Conservation (phyloP, 2,113 vertebrate species). For the Pholis gunnellus region DNA sequence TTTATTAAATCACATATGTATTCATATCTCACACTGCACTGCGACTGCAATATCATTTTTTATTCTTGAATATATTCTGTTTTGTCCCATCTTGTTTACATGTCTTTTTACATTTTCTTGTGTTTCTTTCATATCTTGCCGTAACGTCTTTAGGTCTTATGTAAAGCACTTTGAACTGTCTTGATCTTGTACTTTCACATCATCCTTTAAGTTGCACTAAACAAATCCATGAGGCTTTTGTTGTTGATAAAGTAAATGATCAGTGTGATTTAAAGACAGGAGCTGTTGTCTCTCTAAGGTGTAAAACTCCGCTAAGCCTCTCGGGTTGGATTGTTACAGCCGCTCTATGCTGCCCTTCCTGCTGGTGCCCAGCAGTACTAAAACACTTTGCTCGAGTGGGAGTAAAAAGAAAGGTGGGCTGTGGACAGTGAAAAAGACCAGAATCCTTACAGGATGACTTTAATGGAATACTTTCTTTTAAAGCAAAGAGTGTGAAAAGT, state of each 20-base stretch:
- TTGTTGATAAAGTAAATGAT: neutral
- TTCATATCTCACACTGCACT: neutral
- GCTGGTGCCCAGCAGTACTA: neutral
- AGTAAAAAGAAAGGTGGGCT: neutral
- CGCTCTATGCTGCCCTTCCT: neutral
- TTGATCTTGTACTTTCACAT: neutral
- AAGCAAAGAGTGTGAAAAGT: slow-evolving; percentile 61
- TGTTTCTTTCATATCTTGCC: neutral
- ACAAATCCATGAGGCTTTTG: neutral
- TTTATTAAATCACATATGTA: neutral
- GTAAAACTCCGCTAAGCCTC: neutral
- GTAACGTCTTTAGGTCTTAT: neutral
- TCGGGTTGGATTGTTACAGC: slow-evolving; percentile 6
- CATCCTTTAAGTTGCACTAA: neutral
- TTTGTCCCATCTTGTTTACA: neutral
- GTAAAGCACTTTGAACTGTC: neutral
- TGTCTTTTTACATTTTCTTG: neutral
- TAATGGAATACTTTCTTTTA: slow-evolving; percentile 40
- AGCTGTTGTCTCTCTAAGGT: neutral
- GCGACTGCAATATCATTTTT: neutral
- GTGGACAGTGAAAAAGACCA: slow-evolving; percentile 12
- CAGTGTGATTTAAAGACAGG: neutral
- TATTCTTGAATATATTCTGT: neutral
- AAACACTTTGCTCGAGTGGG: slow-evolving; percentile 7
- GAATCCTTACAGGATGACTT: slow-evolving; percentile 17